phyloP scores from a whole-genome alignment of 2,797 vertebrate genomes.

The Argentina silus region DNA sequence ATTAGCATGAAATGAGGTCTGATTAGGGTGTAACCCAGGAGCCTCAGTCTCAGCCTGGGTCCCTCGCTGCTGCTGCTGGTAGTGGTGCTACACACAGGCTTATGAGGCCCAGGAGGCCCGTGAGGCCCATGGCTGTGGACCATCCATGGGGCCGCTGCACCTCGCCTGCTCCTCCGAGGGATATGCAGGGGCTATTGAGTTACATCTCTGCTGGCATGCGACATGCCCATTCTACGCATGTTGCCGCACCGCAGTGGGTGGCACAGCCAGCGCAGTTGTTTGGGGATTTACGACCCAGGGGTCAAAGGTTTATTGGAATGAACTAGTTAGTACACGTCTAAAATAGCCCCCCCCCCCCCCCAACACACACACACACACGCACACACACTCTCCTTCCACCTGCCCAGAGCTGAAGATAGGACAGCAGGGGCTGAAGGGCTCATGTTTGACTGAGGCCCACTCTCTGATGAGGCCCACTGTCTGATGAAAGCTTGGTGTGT shows the following conservation, averaged over 20 bases:
- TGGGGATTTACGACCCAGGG: conserved; percentile 72
- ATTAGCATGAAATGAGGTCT: background rate
- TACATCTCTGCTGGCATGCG: conserved; percentile 75
- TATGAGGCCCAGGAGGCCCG: background rate
- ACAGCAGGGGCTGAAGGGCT: conserved; percentile 13
- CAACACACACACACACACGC: background rate
- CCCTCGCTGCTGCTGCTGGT: background rate
- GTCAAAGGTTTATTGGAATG: conserved; percentile 78
- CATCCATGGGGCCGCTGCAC: background rate
- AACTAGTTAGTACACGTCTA: conserved; percentile 75
- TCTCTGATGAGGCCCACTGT: conserved; percentile 1
- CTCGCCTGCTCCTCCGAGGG: conserved; percentile 7
- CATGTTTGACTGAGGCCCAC: background rate
- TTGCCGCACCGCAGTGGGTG: conserved; percentile 78
- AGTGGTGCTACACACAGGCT: background rate
- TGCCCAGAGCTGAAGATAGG: conserved; percentile 38
- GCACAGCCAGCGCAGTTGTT: conserved; percentile 77
- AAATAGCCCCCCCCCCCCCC: conserved; percentile 60
- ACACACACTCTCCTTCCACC: conserved; percentile 8
- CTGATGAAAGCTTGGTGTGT: conserved; percentile 26
- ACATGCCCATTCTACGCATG: conserved; percentile 73
- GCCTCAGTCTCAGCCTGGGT: too few species aligned
- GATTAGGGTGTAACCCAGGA: background rate
- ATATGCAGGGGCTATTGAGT: conserved; percentile 67
- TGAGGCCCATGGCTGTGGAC: background rate